Base-by-base conservation (phyloP, 2,113 vertebrate species). In the Eira barbara region DNA sequence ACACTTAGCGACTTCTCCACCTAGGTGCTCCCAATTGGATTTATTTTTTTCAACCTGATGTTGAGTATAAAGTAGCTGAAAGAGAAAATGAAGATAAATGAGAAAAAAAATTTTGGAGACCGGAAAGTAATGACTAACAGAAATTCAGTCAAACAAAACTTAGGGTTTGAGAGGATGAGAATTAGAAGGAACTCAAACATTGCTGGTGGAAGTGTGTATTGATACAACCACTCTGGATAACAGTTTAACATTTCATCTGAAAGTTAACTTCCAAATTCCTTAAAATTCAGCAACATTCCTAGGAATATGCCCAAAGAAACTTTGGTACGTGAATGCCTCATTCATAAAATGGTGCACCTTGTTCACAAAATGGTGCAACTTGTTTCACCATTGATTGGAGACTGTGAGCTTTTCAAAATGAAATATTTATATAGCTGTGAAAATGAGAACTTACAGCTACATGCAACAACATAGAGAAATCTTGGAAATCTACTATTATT, bases 381-480 rank as follows among this genome's bases (percentile, higher is more conserved):
- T 88, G 18, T 97, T 93, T 92, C 63, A 84, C 31, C 69, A 61
- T 91, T 94, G 34, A 92, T 36, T 92, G 82, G 12, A 74, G 74
- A 91, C 45, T 67, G 10, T 87, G 71, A 87, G n/a, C 42, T 94
- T 97, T 87, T 81, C 42, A 91, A 88, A 97, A 42, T 90, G 67
- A 84, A 74, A 74, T 89, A 65, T 11, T 79, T 93, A 31, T 34
- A 31, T 0, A 71, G 31, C 14, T 82, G 6, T 89, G 65, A 61
- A 95, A 95, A 93, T 55, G 63, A 55, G 82, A 87, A 91, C 27
- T 47, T 89, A 80, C 1, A 93, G 47, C n/a, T 47, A 20, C 21
- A 78, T 65, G 31, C 39, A 74, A 57, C 42, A 85, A 81, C 27
- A 57, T 91, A 42, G 89, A 91, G 67, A 96, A 85, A 80, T 89